A percentile compares a stretch with the other conserved stretches of the same genome.
Evolutionary conservation across 37 sponge, comb jelly and placozoan species (phyloP).

Genomic region (Hexactinellida sp.): DNA sequence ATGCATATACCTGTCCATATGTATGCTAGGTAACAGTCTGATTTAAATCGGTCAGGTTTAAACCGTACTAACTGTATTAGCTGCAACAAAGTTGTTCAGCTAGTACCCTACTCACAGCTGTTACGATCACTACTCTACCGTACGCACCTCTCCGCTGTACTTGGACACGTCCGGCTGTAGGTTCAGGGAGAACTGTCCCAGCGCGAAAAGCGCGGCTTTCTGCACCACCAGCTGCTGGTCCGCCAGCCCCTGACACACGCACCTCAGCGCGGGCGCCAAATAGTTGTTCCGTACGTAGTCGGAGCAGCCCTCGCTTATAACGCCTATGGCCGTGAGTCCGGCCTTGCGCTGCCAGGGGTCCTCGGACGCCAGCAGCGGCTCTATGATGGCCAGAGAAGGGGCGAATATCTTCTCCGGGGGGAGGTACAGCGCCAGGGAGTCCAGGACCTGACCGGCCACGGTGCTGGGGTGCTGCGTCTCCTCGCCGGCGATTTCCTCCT

Average conservation of each 20-base stretch:
- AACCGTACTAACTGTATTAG: too few species aligned
- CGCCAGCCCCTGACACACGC: conserved; percentile 31
- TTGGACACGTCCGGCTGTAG: conserved; percentile 64
- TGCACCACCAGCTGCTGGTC: conserved; percentile 52
- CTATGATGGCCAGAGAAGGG: conserved; percentile 32
- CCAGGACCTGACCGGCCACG: conserved; percentile 61
- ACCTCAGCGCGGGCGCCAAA: not conserved
- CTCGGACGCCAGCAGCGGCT: conserved; percentile 33
- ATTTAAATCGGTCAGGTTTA: too few species aligned
- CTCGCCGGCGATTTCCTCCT: conserved; percentile 28
- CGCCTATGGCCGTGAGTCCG: conserved; percentile 64
- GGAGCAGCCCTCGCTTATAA: conserved; percentile 64
- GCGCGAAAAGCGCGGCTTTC: conserved; percentile 86
- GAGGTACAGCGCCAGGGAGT: conserved; percentile 53
- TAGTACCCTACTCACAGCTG: too few species aligned
- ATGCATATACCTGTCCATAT: too few species aligned
- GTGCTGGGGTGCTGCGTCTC: conserved; percentile 43
- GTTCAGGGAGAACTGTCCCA: conserved; percentile 90
- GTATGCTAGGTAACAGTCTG: too few species aligned
- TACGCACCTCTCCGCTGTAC: conserved; percentile 25
- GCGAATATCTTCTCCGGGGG: conserved; percentile 69
- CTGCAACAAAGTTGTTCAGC: too few species aligned
- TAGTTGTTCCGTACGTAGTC: not conserved
- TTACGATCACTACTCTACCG: too few species aligned
- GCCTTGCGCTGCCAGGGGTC: conserved; percentile 43